These are phyloP conservation scores for Lepidurus couesii DNA, from an alignment of 1,140 invertebrate species.

Conservation along the genomic window DNA sequence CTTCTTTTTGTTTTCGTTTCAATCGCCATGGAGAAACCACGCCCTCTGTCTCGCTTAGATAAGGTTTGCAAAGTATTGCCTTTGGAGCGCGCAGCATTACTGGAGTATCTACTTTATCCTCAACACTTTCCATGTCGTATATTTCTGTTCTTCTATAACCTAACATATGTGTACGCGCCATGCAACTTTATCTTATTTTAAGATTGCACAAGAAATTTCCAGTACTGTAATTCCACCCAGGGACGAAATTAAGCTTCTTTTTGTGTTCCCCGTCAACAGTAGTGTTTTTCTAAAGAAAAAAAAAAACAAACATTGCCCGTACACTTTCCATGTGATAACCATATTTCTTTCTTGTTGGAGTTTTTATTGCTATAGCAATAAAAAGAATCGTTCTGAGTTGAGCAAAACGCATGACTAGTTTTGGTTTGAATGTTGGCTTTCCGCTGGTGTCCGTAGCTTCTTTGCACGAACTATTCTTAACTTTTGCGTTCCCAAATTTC, in stretches of 20 bases:
- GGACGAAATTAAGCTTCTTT: neutral
- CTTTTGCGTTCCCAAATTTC: neutral
- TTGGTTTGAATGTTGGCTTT: conserved; percentile 19
- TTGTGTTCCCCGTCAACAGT: neutral
- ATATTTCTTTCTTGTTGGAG: neutral
- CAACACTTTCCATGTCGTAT: neutral
- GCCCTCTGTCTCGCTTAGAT: neutral
- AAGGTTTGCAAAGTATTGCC: neutral
- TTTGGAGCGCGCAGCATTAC: neutral
- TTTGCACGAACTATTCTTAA: neutral
- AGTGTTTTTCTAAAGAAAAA: neutral
- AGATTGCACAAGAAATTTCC: conserved; percentile 2
- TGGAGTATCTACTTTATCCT: neutral
- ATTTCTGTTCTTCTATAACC: conserved; percentile 10
- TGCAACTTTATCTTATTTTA: neutral
- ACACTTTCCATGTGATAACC: conserved; percentile 15
- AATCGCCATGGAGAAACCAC: neutral
- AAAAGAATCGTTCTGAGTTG: neutral
- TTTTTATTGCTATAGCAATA: conserved; percentile 19
- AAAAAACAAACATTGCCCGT: neutral
- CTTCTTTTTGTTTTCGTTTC: neutral
- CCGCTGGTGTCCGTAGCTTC: neutral
- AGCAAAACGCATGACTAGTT: neutral
- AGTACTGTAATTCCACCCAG: neutral
- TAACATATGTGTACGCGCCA: neutral